Evolutionary conservation across 1,140 invertebrate species (phyloP).

Genomic region (Vollenhovia emeryi): DNA sequence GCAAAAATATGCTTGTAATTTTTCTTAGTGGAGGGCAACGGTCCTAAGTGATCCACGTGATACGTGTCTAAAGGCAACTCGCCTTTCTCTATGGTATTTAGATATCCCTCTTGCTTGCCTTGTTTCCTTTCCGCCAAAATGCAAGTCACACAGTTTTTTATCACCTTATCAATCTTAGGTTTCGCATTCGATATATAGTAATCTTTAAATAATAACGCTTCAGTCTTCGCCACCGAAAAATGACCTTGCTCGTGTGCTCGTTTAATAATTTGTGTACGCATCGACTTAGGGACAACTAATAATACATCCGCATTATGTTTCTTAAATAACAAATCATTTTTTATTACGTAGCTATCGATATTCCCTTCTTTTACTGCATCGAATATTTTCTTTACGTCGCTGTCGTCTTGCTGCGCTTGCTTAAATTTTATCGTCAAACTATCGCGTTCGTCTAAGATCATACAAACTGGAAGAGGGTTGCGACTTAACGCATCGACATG

Average conservation of each 20-base stretch:
- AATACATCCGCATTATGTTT: background rate
- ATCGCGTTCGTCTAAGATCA: background rate
- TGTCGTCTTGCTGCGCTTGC: background rate
- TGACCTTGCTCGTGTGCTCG: background rate
- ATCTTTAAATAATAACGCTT: background rate
- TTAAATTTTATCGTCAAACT: background rate
- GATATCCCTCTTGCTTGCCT: background rate
- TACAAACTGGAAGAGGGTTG: background rate
- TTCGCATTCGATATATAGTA: background rate
- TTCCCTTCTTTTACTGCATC: background rate
- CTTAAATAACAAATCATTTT: background rate
- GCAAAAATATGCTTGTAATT: background rate
- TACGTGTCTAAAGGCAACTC: background rate
- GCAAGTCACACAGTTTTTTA: background rate
- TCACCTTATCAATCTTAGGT: background rate
- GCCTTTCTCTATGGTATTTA: background rate
- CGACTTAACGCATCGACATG: conserved; percentile 3
- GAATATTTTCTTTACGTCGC: background rate
- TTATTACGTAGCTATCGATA: background rate
- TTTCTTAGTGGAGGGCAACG: background rate
- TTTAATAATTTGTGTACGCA: background rate
- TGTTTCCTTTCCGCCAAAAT: background rate
- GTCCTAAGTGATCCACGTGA: background rate
- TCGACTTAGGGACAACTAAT: background rate
- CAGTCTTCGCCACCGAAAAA: background rate